phyloP scores from a whole-genome alignment of 2,113 vertebrate genomes.

The Sinosuthora webbiana region DNA sequence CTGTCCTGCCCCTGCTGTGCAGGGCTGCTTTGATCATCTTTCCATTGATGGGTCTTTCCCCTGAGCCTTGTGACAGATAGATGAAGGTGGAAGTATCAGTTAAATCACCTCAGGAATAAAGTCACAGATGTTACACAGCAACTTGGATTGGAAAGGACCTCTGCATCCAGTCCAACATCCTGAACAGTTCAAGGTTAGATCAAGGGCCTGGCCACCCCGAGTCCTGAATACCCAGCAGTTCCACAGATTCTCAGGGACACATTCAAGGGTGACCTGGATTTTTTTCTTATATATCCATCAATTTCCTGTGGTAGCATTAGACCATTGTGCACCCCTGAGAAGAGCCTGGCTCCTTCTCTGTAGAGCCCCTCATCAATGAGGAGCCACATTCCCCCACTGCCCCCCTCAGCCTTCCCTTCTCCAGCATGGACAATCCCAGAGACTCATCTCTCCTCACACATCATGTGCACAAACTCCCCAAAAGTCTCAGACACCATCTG shows the following conservation, averaged over 20 bases:
- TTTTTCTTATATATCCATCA: no score
- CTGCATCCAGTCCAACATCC: not conserved
- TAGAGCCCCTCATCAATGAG: fast-evolving
- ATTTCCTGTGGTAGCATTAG: not conserved
- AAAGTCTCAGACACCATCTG: not conserved
- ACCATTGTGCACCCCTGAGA: fast-evolving
- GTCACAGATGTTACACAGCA: not conserved
- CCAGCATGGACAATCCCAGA: not conserved
- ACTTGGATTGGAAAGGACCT: not conserved
- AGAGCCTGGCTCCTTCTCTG: not conserved
- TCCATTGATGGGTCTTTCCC: not conserved
- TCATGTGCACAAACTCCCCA: not conserved
- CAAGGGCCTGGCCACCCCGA: fast-evolving
- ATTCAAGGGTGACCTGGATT: not conserved
- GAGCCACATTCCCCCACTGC: not conserved
- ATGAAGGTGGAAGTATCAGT: not conserved
- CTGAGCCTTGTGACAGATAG: not conserved
- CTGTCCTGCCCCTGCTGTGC: not conserved
- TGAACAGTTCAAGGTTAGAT: not conserved
- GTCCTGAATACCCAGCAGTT: not conserved
- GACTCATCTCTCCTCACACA: not conserved
- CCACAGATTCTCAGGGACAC: not conserved
- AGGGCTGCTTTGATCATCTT: not conserved
- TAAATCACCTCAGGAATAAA: not conserved
- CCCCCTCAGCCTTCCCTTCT: not conserved